phyloP scores from a whole-genome alignment of 2,797 vertebrate species.

The Anisognathus igniventris region DNA sequence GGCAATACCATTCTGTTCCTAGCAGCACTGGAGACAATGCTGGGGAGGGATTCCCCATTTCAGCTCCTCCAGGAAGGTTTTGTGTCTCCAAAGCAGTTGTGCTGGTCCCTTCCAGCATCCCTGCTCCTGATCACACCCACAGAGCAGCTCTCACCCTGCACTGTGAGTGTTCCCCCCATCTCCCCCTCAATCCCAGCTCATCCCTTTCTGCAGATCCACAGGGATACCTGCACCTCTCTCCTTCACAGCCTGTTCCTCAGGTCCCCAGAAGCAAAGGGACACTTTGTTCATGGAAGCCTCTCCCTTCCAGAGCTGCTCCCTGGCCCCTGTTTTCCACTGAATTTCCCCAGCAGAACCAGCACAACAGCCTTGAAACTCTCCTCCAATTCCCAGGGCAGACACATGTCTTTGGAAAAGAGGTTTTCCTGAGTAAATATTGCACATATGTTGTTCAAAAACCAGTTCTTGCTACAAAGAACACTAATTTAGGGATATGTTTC shows the following conservation, averaged over 20 bases:
- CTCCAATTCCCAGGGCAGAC: neutral
- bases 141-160: neutral
- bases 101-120: rapidly evolving
- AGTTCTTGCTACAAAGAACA: neutral
- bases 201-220: neutral
- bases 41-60: rapidly evolving
- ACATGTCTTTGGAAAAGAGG: neutral
- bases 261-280: neutral
- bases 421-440: neutral
- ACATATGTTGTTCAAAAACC: neutral
- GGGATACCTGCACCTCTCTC: neutral
- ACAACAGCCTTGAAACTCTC: neutral
- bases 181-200: neutral
- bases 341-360: neutral
- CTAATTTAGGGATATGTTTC: neutral
- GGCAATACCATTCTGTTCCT: neutral
- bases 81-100: neutral
- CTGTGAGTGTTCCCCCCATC: rapidly evolving
- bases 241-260: neutral
- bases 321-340: rapidly evolving
- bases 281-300: neutral
- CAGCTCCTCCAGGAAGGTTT: neutral
- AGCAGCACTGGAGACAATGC: neutral
- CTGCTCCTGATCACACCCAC: neutral
- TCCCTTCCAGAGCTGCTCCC: neutral